phyloP scores from a whole-genome alignment of 2,888 invertebrate species.

The Lampropteryx suffumata region DNA sequence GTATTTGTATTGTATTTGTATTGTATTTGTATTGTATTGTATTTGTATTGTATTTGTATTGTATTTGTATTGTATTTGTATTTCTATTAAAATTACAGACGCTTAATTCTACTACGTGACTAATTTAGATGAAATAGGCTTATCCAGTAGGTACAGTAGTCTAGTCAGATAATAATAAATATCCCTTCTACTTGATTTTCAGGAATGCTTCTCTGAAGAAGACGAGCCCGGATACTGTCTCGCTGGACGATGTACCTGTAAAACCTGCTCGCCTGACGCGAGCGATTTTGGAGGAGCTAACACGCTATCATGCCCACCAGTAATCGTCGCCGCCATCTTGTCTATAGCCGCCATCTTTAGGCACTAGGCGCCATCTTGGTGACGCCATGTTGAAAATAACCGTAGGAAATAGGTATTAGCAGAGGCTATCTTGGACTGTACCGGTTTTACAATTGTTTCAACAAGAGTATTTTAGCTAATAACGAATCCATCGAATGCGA shows the following conservation, averaged over 20 bases:
- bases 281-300: conserved; percentile 64
- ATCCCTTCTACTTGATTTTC: conserved; percentile 15
- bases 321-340: conserved; percentile 52
- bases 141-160: too few relatives aligned
- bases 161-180: neutral
- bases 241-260: conserved; percentile 71
- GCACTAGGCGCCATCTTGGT: conserved; percentile 44
- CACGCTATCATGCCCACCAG: conserved; percentile 45
- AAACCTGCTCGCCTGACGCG: conserved; percentile 69
- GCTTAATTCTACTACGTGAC: too few relatives aligned
- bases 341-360: conserved; percentile 54
- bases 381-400: conserved; percentile 7
- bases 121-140: too few relatives aligned
- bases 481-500: conserved; percentile 12
- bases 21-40: too few relatives aligned
- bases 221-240: conserved; percentile 74
- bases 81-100: too few relatives aligned
- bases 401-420: too few relatives aligned
- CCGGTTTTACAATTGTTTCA: neutral
- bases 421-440: too few relatives aligned
- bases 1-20: too few relatives aligned
- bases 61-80: too few relatives aligned
- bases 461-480: neutral
- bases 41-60: too few relatives aligned
- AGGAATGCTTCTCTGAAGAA: conserved; percentile 78